Base-by-base conservation (phyloP, 2,888 invertebrate genomes). In the Lumbricus terrestris region DNA sequence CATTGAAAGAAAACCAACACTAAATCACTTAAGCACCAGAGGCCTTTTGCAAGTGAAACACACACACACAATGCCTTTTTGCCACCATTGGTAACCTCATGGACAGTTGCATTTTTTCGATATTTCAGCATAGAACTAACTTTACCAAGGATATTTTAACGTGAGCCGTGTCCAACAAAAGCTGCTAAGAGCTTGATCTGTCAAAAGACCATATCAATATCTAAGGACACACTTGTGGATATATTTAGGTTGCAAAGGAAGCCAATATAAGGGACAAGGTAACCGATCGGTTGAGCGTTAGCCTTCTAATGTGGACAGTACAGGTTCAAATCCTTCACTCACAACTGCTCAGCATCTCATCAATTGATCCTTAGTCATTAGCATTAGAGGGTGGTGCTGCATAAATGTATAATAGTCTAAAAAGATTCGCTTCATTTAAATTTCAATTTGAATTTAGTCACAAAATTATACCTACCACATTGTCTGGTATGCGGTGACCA, bases 401-500 rank as follows among this genome's bases (percentile, higher is more conserved):
- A 18, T 20, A 69, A 69, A 8, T 69, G n/a, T 4, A 11, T 69
- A 69, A n/a, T 69, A 69, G 13, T 11, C 11, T n/a, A 69, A 29
- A 69, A 29, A 69, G 69, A 69, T 3, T n/a, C n/a, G n/a, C 69
- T 69, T 69, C 69, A n/a, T 69, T 69, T n/a, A 69, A 69, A 69
- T 69, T 69, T 69, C n/a, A 29, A n/a, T 69, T 69, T n/a, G n/a
- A 69, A 69, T 69, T 69, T n/a, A 69, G 69, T n/a, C 29, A n/a
- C 29, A 69, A 69, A 69, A 69, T 29, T 23, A 23, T 69, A 97
- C 98, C 96, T 96, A 99, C 98, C 95, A 99, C 98, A 96, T 99
- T 99, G 34, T 96, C 95, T 47, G 99, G 99, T 91, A 99, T 95
- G 95, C 97, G 97, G 95, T 98, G 97, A 69, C 99, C 99, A 40